phyloP scores from a whole-genome alignment of 2,888 invertebrate genomes.

The Galerucella nymphaeae region DNA sequence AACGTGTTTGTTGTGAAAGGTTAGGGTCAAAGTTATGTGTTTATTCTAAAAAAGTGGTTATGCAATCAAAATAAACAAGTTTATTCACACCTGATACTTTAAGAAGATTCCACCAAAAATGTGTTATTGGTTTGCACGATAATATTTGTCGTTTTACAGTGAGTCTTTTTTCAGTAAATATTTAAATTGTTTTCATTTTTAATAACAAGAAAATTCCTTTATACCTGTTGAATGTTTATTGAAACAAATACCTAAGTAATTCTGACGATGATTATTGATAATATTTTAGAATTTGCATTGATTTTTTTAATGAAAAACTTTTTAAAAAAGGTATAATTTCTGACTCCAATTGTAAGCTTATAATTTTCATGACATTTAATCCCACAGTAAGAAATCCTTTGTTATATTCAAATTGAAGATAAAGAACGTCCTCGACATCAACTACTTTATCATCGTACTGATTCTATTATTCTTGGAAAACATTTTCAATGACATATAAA shows the following conservation, averaged over 20 bases:
- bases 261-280: too few relatives aligned
- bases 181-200: too few relatives aligned
- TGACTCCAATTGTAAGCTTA: too few relatives aligned
- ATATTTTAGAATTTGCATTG: too few relatives aligned
- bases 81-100: not conserved
- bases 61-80: not conserved
- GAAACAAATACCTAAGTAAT: too few relatives aligned
- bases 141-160: too few relatives aligned
- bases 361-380: not conserved
- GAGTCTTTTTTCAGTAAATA: too few relatives aligned
- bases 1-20: not conserved
- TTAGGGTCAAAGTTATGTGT: constrained; percentile 12
- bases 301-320: too few relatives aligned
- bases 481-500: not conserved
- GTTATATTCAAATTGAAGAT: not conserved
- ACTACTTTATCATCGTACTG: not conserved
- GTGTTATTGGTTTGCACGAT: too few relatives aligned
- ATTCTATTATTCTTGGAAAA: not conserved
- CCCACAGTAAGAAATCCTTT: not conserved
- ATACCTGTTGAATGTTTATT: too few relatives aligned
- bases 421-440: not conserved
- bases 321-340: too few relatives aligned
- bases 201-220: too few relatives aligned
- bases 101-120: not conserved
- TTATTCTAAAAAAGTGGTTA: not conserved